Conservation (phyloP, 2,113 vertebrate genomes). For the Hydropotes inermis region DNA sequence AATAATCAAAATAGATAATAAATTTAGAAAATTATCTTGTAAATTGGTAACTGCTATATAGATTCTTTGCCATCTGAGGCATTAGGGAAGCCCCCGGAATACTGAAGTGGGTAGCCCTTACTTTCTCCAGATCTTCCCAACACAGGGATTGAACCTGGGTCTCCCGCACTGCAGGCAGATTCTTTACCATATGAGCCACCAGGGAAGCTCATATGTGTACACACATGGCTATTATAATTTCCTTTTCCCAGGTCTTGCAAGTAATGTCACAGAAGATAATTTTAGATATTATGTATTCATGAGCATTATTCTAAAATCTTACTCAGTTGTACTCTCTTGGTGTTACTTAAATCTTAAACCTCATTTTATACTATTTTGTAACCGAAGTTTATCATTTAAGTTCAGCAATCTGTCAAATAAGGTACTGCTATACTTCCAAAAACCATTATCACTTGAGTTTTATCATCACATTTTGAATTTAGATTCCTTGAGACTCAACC, state of each 20-base stretch:
- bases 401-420: not conserved
- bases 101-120: not conserved
- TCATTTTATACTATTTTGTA: constrained; percentile 22
- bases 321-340: not conserved
- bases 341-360: constrained; percentile 38
- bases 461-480: not conserved
- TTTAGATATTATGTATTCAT: not conserved
- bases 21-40: not conserved
- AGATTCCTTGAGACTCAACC: not conserved
- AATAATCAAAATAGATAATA: not conserved
- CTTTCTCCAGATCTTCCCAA: not conserved
- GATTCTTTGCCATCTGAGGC: not conserved
- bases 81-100: not conserved
- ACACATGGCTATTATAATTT: not conserved
- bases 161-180: not conserved
- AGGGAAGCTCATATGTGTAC: not conserved
- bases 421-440: constrained; percentile 17
- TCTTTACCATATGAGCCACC: not conserved
- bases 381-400: constrained; percentile 31
- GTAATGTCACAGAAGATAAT: not conserved
- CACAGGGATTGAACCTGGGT: not conserved
- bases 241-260: not conserved
- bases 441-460: constrained; percentile 21
- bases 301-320: constrained; percentile 1
- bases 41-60: not conserved